Evolutionary conservation across 1,140 invertebrate species (phyloP).

Genomic region (Leptopilina boulardi): DNA sequence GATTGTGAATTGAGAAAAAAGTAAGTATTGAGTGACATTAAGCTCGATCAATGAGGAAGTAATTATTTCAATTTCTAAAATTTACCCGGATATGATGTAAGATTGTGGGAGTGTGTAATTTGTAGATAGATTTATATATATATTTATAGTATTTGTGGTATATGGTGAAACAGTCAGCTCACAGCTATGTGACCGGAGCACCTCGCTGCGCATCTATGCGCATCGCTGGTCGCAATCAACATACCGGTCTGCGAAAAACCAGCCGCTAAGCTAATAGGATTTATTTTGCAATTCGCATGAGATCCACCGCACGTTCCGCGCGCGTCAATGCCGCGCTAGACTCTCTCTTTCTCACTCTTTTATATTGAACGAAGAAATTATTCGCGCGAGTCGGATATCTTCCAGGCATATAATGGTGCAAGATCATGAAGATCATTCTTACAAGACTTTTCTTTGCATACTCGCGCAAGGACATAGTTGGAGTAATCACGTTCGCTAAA

Average conservation of each 20-base stretch:
- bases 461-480: slow-evolving; percentile 10
- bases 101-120: background rate
- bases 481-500: slow-evolving; percentile 21
- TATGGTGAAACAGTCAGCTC: slow-evolving; percentile 31
- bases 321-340: slow-evolving; percentile 28
- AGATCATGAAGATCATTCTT: slow-evolving; percentile 29
- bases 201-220: slow-evolving; percentile 45
- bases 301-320: slow-evolving; percentile 38
- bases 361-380: slow-evolving; percentile 24
- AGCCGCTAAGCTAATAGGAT: slow-evolving; percentile 50
- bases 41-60: background rate
- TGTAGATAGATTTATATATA: background rate
- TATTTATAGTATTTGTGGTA: background rate
- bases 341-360: slow-evolving; percentile 20
- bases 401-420: slow-evolving; percentile 31
- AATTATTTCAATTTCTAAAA: background rate
- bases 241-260: slow-evolving; percentile 57
- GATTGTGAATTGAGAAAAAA: too few relatives aligned
- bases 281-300: slow-evolving; percentile 51
- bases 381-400: slow-evolving; percentile 22
- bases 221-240: slow-evolving; percentile 62
- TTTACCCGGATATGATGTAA: background rate
- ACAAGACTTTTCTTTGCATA: slow-evolving; percentile 13
- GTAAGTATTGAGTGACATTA: too few relatives aligned
- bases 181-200: slow-evolving; percentile 48